phyloP scores from a whole-genome alignment of 2,797 vertebrate genomes.

The Anguilla obscura region DNA sequence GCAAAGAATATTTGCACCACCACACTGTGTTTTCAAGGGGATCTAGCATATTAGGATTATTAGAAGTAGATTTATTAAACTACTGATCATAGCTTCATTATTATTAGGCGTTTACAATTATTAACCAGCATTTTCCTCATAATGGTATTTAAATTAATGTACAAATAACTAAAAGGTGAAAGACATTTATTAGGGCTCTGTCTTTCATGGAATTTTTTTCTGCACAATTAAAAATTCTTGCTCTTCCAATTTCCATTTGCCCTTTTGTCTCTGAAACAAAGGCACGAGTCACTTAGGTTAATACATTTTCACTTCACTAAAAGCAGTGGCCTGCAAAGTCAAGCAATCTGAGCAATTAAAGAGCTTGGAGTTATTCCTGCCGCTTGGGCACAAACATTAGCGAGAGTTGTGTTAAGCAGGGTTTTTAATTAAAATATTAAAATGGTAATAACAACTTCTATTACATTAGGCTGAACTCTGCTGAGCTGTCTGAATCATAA shows the following conservation, averaged over 20 bases:
- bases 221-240: slow-evolving; percentile 30
- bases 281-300: slow-evolving; percentile 33
- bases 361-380: slow-evolving; percentile 34
- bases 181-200: slow-evolving; percentile 31
- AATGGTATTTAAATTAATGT: neutral
- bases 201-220: slow-evolving; percentile 28
- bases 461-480: slow-evolving; percentile 27
- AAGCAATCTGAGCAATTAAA: slow-evolving; percentile 44
- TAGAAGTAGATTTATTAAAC: neutral
- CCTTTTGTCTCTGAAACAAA: slow-evolving; percentile 36
- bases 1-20: neutral
- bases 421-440: slow-evolving; percentile 38
- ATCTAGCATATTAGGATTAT: neutral
- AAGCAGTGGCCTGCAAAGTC: slow-evolving; percentile 42
- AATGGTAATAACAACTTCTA: slow-evolving; percentile 37
- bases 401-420: neutral
- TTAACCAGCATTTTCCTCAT: neutral
- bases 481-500: neutral
- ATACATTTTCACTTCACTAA: slow-evolving; percentile 47
- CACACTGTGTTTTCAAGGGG: neutral
- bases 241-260: slow-evolving; percentile 37
- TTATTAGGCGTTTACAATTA: slow-evolving; percentile 3
- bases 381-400: slow-evolving; percentile 13
- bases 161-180: slow-evolving; percentile 30
- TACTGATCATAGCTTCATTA: neutral